Percentiles rank a stretch among this genome's conserved stretches.
Evolutionary conservation across 64 coral and sea anemone species (phyloP).

Genomic region (Stichodactyla mertensii): DNA sequence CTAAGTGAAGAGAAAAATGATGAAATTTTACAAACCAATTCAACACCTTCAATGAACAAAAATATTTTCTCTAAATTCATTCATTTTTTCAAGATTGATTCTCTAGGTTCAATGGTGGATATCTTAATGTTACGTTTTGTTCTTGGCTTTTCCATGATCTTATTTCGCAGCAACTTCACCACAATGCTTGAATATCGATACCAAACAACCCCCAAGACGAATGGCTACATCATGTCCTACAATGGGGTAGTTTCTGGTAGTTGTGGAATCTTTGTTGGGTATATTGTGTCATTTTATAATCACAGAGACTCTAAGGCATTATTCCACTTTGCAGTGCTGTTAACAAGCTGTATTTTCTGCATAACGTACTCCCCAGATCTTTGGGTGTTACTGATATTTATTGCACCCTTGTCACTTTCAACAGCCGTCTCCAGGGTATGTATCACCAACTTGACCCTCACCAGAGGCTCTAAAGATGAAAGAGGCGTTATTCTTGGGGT

Average conservation of each 20-base stretch:
- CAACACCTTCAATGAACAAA: not conserved
- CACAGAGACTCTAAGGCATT: slow-evolving; percentile 81
- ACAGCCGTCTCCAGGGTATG: slow-evolving; percentile 74
- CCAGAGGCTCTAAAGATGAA: slow-evolving; percentile 55
- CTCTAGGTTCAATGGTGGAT: slow-evolving; percentile 49
- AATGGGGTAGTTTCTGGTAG: slow-evolving; percentile 70
- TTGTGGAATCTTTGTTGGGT: slow-evolving; percentile 71
- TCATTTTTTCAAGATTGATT: slow-evolving; percentile 29
- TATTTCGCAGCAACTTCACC: slow-evolving; percentile 86
- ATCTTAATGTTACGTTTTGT: slow-evolving; percentile 78
- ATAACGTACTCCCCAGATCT: slow-evolving; percentile 82
- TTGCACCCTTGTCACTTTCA: slow-evolving; percentile 74
- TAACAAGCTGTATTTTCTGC: slow-evolving; percentile 59
- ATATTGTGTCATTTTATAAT: slow-evolving; percentile 52
- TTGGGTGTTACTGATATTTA: slow-evolving; percentile 52
- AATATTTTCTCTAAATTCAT: not conserved
- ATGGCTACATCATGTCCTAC: slow-evolving; percentile 90
- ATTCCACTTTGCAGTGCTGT: slow-evolving; percentile 56
- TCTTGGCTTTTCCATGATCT: slow-evolving; percentile 86
- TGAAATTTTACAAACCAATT: not conserved
- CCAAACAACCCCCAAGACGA: slow-evolving; percentile 68
- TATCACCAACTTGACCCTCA: slow-evolving; percentile 72
- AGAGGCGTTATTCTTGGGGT: slow-evolving; percentile 85
- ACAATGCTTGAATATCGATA: slow-evolving; percentile 81
- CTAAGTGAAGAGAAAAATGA: not conserved